Conservation (phyloP, 1,140 invertebrate species). For the Drosophila arizonae region DNA sequence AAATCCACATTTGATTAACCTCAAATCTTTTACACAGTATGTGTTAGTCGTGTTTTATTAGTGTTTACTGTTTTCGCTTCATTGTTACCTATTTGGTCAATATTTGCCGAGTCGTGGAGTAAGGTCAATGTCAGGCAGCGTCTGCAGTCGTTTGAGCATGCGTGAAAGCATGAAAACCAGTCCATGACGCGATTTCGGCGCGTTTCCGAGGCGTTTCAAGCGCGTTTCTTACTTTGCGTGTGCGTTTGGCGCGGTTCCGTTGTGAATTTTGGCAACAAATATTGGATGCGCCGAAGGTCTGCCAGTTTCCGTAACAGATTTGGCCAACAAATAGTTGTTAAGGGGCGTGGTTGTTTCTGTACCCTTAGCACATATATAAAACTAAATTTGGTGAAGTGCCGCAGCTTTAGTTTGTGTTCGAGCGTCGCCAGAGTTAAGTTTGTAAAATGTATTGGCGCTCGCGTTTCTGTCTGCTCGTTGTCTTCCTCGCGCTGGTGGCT, state of each 20-base stretch:
- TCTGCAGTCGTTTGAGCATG: conserved; percentile 12
- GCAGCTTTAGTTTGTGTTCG: conserved; percentile 50
- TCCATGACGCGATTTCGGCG: conserved; percentile 11
- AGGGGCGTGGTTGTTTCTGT: conserved; percentile 4
- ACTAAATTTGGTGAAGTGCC: conserved; percentile 37
- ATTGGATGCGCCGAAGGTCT: conserved; percentile 56
- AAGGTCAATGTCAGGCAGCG: conserved; percentile 67
- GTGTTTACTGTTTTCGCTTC: conserved; percentile 8
- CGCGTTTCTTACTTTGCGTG: conserved; percentile 4
- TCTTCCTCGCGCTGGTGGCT: conserved; percentile 28
- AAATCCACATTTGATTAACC: background rate
- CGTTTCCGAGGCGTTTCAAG: conserved; percentile 2
- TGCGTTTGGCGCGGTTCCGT: conserved; percentile 36
- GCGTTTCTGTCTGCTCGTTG: conserved; percentile 43
- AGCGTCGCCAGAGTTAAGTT: conserved; percentile 1
- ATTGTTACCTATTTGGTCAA: conserved; percentile 3
- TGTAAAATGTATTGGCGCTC: conserved; percentile 47
- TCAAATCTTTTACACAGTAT: background rate
- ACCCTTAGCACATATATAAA: conserved; percentile 50
- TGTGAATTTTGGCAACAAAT: conserved; percentile 3
- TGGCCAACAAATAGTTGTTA: conserved; percentile 62
- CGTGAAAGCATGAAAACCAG: conserved; percentile 30
- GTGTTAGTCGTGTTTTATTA: background rate
- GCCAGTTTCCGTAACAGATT: conserved; percentile 48
- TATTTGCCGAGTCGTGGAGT: conserved; percentile 58